Conservation (phyloP, 1,140 invertebrate genomes). For the Plectrocnemia conspersa region DNA sequence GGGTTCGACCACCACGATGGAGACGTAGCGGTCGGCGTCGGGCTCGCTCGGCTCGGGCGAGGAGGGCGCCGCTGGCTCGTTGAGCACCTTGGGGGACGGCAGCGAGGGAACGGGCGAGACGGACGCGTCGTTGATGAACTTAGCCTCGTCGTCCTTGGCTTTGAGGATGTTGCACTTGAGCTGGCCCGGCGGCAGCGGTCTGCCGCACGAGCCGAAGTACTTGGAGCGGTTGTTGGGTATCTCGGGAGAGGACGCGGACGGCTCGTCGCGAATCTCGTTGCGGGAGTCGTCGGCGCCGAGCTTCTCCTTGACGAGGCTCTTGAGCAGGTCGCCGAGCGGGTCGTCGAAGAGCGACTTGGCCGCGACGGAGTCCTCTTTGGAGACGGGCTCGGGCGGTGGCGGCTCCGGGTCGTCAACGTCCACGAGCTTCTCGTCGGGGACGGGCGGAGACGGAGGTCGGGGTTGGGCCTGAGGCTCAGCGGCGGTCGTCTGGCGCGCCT, state of each 20-base stretch:
- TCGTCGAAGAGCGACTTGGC: constrained; percentile 48
- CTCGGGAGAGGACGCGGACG: constrained; percentile 52
- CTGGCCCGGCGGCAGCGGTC: constrained; percentile 76
- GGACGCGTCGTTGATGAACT: constrained; percentile 47
- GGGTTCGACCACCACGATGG: constrained; percentile 55
- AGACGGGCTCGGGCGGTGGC: constrained; percentile 41
- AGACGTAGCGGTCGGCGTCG: constrained; percentile 53
- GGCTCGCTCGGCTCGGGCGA: constrained; percentile 42
- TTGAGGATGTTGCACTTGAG: constrained; percentile 94
- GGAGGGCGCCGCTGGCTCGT: constrained; percentile 39
- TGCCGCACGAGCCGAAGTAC: constrained; percentile 53
- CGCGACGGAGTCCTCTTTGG: constrained; percentile 49
- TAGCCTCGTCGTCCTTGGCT: constrained; percentile 57
- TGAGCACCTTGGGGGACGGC: constrained; percentile 46
- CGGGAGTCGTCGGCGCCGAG: constrained; percentile 55
- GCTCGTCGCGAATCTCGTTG: constrained; percentile 56
- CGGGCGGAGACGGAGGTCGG: too few species aligned
- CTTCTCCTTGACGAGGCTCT: constrained; percentile 52
- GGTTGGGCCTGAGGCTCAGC: constrained; percentile 4
- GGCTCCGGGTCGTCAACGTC: constrained; percentile 42
- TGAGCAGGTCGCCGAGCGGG: constrained; percentile 47
- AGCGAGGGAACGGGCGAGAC: constrained; percentile 44
- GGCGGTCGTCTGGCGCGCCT: constrained; percentile 38
- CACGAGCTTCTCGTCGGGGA: constrained; percentile 42
- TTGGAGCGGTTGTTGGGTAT: constrained; percentile 65